These are phyloP conservation scores for Sinocyclocheilus rhinocerous DNA, from an alignment of 2,113 vertebrate genomes.

Conservation along the genomic window DNA sequence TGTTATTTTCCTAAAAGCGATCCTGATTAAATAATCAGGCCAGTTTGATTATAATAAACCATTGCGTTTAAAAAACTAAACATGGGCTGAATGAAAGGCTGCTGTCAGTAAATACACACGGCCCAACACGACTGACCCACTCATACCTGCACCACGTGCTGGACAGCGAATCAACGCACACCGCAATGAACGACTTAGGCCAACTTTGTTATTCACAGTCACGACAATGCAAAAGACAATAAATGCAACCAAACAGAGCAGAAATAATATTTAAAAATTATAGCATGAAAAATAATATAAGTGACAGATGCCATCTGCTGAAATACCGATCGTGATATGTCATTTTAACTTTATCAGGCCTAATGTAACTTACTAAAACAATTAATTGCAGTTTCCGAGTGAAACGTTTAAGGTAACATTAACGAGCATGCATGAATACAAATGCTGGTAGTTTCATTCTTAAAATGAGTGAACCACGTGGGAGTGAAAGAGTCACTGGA, in stretches of 20 bases:
- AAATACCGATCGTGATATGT: neutral
- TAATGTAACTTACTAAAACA: neutral
- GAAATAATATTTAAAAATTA: neutral
- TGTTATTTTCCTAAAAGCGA: neutral
- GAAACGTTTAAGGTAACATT: neutral
- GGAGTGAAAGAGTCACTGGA: neutral
- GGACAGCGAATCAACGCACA: neutral
- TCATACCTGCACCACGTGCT: slow-evolving; percentile 23
- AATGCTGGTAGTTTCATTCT: neutral
- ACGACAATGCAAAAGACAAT: neutral
- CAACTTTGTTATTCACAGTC: neutral
- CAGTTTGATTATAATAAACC: neutral
- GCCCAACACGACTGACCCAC: neutral
- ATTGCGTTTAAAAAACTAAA: neutral
- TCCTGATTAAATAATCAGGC: neutral
- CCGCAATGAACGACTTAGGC: neutral
- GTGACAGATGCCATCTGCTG: neutral
- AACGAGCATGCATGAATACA: neutral
- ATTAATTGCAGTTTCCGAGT: neutral
- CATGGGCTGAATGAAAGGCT: neutral
- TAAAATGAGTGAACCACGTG: neutral
- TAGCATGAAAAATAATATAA: neutral
- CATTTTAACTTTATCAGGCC: neutral
- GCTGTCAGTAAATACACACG: neutral
- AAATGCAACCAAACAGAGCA: neutral